These are phyloP conservation scores for Drosophila meridiana DNA, from an alignment of 2,888 invertebrate species.

Conservation along the genomic window DNA sequence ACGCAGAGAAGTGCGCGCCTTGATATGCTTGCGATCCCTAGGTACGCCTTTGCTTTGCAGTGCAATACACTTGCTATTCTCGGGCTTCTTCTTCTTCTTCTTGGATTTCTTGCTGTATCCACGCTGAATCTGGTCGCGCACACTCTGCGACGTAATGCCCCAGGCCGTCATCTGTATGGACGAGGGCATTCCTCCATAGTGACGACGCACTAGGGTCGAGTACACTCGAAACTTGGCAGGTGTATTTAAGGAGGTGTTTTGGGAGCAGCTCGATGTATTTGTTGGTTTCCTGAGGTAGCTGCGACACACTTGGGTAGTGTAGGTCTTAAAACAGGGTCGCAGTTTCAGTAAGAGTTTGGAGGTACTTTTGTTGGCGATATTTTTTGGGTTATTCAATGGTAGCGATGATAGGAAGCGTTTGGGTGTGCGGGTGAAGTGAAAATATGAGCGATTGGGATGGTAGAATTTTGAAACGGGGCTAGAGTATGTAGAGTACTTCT, in stretches of 20 bases:
- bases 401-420: conserved; percentile 26
- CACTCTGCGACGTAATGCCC: conserved; percentile 16
- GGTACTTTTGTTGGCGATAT: neutral
- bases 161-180: conserved; percentile 19
- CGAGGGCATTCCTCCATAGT: conserved; percentile 36
- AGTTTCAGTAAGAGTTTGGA: neutral
- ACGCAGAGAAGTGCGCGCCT: conserved; percentile 35
- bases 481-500: conserved; percentile 46
- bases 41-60: neutral
- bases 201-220: conserved; percentile 46
- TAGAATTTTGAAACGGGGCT: conserved; percentile 20
- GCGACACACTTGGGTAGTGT: neutral
- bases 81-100: conserved; percentile 6
- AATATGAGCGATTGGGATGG: conserved; percentile 1
- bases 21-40: conserved; percentile 36
- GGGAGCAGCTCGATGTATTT: neutral
- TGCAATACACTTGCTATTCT: conserved; percentile 27
- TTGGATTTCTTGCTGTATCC: conserved; percentile 25
- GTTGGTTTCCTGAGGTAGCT: neutral
- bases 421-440: neutral
- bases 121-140: conserved; percentile 4
- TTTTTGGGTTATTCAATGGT: neutral
- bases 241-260: neutral
- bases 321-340: neutral
- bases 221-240: conserved; percentile 37